Evolutionary conservation across 1,140 invertebrate species (phyloP), one percentile per base, ranked within the genome.

Genomic region (Coptotermes formosanus): DNA sequence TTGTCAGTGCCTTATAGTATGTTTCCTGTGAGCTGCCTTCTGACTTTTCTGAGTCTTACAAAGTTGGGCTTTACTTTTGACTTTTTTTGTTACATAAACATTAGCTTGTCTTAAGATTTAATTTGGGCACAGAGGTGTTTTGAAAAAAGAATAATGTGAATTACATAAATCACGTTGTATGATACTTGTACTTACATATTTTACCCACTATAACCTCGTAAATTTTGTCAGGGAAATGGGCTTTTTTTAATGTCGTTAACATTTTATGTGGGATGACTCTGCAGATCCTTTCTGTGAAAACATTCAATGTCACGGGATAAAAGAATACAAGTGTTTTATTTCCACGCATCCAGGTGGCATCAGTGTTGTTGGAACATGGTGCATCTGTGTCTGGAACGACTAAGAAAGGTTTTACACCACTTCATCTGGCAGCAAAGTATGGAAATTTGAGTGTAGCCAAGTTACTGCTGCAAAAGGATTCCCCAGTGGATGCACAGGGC

Each of bases 341-440:
- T 86, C 4, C 14, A 55, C 19, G 14, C 19, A 48, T 85, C 86
- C 91, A 95, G 93, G 97, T 99, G 44, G 97, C 97, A 23, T 94
- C 95, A 38, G 95, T 98, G 88, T 93, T 99, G 6, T 92, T 99
- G 69, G 98, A 99, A 88, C 95, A 99, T 91, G 97, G 97, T 86
- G 98, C 98, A n/a, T 95, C 96, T 86, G 94, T 98, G 82, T 95
- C 95, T 85, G 95, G 97, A 12, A 95, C 96, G 25, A 99, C 98
- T 8, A 98, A 98, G 90, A 99, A 99, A 92, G 98, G 98, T 45
- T 99, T 99, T 91, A 99, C 98, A 19, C 98, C 98, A 0, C 93
- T 99, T 2, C 99, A 99, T 92, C 94, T 99, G 87, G 98, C 98
- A 43, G 96, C 98, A 45, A 99, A 99, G 90, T 99, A 99, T 91